A percentile compares a stretch with the other conserved stretches of the same genome.
Conservation (phyloP, 2,888 invertebrate species). For the Dorcus hopei region DNA sequence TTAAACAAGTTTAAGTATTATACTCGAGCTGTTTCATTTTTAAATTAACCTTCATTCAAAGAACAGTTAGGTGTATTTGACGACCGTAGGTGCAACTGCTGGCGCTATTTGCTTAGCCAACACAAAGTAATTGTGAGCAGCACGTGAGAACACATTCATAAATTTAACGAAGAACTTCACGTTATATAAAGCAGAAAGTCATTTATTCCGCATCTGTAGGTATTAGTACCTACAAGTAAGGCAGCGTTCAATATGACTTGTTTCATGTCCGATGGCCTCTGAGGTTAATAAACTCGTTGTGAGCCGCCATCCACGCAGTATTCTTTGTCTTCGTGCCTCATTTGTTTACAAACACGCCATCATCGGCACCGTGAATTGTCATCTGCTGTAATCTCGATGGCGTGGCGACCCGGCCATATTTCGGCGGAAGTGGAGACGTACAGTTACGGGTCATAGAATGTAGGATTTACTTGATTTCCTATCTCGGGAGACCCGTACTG, state of each 20-base stretch:
- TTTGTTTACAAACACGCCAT: conserved; percentile 1
- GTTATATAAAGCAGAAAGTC: background rate
- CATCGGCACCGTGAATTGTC: background rate
- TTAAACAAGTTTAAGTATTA: no score
- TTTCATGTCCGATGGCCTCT: background rate
- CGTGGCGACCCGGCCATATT: background rate
- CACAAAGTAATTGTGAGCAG: no score
- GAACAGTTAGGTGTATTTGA: no score
- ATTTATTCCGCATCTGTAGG: background rate
- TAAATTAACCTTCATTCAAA: no score
- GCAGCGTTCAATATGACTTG: background rate
- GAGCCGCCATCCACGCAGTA: background rate
- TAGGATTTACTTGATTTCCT: no score
- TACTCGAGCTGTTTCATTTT: no score
- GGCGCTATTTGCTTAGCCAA: no score
- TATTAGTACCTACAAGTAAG: background rate
- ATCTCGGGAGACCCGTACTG: no score
- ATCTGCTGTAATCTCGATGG: background rate
- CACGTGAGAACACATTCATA: no score
- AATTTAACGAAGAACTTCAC: no score
- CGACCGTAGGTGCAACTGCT: no score
- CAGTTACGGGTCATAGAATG: background rate
- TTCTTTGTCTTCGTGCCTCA: background rate
- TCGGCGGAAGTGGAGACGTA: background rate
- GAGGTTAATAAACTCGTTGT: background rate